Evolutionary conservation across 2,113 vertebrate species (phyloP), one percentile per base, ranked within the genome.

Genomic region (Elgaria multicarinata): DNA sequence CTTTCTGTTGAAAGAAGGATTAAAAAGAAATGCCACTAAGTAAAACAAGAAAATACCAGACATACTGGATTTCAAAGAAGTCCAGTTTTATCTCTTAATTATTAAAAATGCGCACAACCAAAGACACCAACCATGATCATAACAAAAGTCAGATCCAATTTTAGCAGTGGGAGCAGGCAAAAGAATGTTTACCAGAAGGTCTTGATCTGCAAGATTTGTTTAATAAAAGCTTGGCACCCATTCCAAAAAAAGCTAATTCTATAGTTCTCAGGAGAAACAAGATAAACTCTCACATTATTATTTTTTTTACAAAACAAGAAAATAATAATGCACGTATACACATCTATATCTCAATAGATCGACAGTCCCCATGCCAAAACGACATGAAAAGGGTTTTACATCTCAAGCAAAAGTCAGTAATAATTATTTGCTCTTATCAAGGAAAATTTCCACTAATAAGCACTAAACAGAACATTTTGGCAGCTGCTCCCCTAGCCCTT

Each of bases 221-320:
- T 94, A 95, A 83, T 96, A 97, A 97, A 83, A 97, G 28, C 95
- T 93, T 95, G 94, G 95, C 95, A 94, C 90, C 77, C 66, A 86
- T 92, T 95, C 90, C 94, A 94, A 86, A 95, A 92, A 75, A 46
- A 50, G 42, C 93, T 83, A 87, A 89, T 81, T 88, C 83, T 87
- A 90, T 42, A 90, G 89, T 94, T 96, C 94, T 94, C 95, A 46
- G 58, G 81, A 94, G 94, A 92, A 95, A 93, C 90, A 93, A 95
- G 94, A 97, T 95, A 96, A 97, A 96, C 95, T 77, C 83, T 50
- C 89, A 74, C 50, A 93, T 93, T n/a, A n/a, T n/a, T n/a, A n/a
- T n/a, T n/a, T n/a, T n/a, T n/a, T 95, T 95, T 94, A 94, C 92
- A 55, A 90, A 93, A 94, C 74, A 91, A 81, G 66, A 91, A 78